These are phyloP conservation scores for Lindbergichthys nudifrons DNA, from an alignment of 2,797 vertebrate genomes.

Conservation along the genomic window DNA sequence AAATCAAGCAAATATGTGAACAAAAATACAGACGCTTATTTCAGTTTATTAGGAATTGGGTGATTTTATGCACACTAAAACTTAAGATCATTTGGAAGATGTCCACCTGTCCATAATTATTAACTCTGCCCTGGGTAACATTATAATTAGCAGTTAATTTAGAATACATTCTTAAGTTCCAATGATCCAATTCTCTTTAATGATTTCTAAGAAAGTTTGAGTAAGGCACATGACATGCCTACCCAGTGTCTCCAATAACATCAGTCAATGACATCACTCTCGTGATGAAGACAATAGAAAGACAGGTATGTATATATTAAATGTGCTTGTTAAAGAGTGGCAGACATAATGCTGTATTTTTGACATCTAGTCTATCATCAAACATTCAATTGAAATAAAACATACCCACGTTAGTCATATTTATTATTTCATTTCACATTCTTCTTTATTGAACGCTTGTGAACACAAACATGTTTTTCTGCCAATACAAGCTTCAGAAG, in stretches of 20 bases:
- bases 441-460: neutral
- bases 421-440: neutral
- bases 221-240: neutral
- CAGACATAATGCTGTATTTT: neutral
- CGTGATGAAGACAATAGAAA: neutral
- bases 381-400: conserved; percentile 4
- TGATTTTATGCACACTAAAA: no score
- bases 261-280: neutral
- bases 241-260: no score
- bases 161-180: no score
- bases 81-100: no score
- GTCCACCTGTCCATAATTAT: no score
- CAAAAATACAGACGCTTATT: no score
- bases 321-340: neutral
- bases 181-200: neutral
- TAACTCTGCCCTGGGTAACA: no score
- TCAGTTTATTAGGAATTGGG: no score
- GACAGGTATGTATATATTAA: neutral
- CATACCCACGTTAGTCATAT: neutral
- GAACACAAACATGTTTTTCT: neutral
- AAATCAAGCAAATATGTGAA: no score
- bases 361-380: no score
- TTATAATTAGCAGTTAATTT: no score
- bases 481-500: conserved; percentile 7
- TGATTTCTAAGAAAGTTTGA: neutral